phyloP scores from a whole-genome alignment of 2,113 vertebrate genomes.

The Sceloporus undulatus region DNA sequence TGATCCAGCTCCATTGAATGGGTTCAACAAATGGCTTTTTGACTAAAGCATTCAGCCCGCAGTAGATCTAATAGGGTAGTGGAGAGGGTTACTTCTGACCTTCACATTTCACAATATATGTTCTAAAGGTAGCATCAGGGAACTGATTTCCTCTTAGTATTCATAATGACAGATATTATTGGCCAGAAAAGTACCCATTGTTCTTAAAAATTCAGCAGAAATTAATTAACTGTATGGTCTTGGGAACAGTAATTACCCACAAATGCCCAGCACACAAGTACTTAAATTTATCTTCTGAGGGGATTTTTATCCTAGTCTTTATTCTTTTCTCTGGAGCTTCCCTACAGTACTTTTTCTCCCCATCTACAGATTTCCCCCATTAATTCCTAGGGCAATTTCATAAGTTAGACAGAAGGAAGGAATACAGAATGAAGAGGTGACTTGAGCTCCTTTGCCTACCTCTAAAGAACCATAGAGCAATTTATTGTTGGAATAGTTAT shows the following conservation, averaged over 20 bases:
- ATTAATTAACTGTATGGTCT: slow-evolving; percentile 28
- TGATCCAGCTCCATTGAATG: no score
- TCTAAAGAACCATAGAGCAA: not conserved
- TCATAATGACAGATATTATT: slow-evolving; percentile 5
- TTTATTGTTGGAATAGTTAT: not conserved
- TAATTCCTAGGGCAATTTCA: not conserved
- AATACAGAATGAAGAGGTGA: not conserved
- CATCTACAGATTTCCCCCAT: not conserved
- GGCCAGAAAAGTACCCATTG: not conserved
- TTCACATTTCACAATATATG: no score
- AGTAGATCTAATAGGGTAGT: no score
- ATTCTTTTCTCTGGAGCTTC: not conserved
- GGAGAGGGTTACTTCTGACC: no score
- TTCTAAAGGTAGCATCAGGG: no score
- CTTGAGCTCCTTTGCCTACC: not conserved
- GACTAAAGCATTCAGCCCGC: no score
- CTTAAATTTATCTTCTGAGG: not conserved
- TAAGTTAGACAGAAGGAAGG: not conserved
- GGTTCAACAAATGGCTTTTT: no score
- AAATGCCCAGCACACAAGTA: not conserved
- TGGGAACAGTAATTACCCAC: fast-evolving
- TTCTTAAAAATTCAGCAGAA: not conserved
- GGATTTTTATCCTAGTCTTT: slow-evolving; percentile 26
- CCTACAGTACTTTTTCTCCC: not conserved
- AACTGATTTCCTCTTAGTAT: no score